Base-by-base conservation (phyloP, 1,140 invertebrate species). In the Anastrepha ludens region DNA sequence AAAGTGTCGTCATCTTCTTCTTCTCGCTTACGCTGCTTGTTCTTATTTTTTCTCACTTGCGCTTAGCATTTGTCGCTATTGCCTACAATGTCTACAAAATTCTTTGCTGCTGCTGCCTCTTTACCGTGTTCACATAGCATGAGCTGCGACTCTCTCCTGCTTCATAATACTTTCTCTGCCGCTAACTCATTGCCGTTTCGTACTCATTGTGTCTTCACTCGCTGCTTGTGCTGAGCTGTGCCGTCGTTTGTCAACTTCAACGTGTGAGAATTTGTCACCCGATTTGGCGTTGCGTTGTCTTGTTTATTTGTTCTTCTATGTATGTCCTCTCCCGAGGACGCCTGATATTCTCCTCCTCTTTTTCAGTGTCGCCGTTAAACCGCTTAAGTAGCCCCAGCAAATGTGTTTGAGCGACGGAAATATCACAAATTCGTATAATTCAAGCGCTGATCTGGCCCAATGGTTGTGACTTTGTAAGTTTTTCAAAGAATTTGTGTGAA, bases 31-130 rank as follows among this genome's bases (percentile, higher is more conserved):
- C 13, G 50, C 7, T 74, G n/a, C 17, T 67, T 74, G 20, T 81
- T 87, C 70, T 87, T 87, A 55, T 85, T 89, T 88, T 90, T 87
- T 92, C 88, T 89, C 89, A 62, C 58, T 86, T 62, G 29, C 85
- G n/a, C 81, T 65, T 41, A 50, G 15, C 44, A 65, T 65, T 86
- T 86, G 85, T 86, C 58, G 85, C 85, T 41, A 65, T 86, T 86
- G 85, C 58, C 85, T 47, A 74, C 70, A 9, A 7, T 64, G 60
- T 29, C 29, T 29, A 5, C 4, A 64, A 5, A 64, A 13, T 13
- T n/a, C 11, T 13, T 64, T n/a, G 60, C 17, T n/a, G 60, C 29
- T 29, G 29, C 29, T 29, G 29, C 29, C 29, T 29, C 29, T 29
- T 29, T 29, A 29, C 29, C 29, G 29, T 29, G 29, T 29, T 29